These are phyloP conservation scores for Holacanthus passer DNA, from an alignment of 2,113 vertebrate genomes.

Conservation along the genomic window DNA sequence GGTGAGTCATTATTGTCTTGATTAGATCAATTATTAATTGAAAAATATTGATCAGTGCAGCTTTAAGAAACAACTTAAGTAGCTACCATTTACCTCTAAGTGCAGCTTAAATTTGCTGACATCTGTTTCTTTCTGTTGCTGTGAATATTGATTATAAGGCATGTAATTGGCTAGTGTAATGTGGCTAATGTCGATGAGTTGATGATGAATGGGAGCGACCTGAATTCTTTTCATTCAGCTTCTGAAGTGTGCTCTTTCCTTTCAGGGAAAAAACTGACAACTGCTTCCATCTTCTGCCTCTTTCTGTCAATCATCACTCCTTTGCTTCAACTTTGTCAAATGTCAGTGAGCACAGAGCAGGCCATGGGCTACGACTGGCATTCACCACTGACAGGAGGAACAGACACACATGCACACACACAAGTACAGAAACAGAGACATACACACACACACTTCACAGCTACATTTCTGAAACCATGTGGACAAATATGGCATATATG, in stretches of 20 bases:
- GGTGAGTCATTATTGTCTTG: background rate
- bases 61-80: background rate
- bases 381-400: slow-evolving; percentile 53
- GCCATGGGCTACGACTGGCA: slow-evolving; percentile 60
- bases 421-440: background rate
- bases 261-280: slow-evolving; percentile 40
- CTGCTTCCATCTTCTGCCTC: slow-evolving; percentile 25
- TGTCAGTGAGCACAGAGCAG: slow-evolving; percentile 60
- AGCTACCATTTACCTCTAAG: background rate
- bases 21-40: background rate
- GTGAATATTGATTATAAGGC: background rate
- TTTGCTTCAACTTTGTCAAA: slow-evolving; percentile 54
- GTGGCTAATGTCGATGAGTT: background rate
- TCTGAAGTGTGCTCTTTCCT: slow-evolving; percentile 27
- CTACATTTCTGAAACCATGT: slow-evolving; percentile 3
- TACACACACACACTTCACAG: slow-evolving; percentile 1
- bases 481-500: slow-evolving; percentile 34
- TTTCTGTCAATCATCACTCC: slow-evolving; percentile 50
- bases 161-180: background rate
- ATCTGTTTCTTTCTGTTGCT: background rate
- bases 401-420: background rate
- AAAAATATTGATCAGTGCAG: background rate
- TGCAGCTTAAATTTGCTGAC: background rate
- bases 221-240: slow-evolving; percentile 8
- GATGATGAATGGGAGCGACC: slow-evolving; percentile 1